Conservation (phyloP, 2,797 vertebrate genomes). For the Cirrhinus molitorella region DNA sequence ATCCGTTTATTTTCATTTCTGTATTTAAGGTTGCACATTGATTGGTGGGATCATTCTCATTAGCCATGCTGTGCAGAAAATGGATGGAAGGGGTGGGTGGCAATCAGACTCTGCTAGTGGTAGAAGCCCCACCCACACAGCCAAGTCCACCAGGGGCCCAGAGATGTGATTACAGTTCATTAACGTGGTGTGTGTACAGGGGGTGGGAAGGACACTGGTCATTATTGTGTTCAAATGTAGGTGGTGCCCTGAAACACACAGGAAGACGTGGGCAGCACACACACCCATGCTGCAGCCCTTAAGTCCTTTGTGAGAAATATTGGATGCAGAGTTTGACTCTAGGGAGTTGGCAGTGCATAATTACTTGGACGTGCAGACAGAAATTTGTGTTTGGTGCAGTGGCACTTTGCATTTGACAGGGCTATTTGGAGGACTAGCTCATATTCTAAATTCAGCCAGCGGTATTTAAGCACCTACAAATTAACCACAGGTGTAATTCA, state of each 20-base stretch:
- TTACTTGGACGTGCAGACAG: conserved; percentile 50
- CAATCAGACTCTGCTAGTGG: conserved; percentile 72
- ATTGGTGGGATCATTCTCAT: conserved; percentile 60
- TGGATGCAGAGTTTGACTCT: conserved; percentile 60
- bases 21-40: conserved; percentile 40
- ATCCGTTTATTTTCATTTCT: conserved; percentile 40
- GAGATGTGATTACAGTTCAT: conserved; percentile 65
- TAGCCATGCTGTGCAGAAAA: conserved; percentile 68
- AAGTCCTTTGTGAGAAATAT: conserved; percentile 57
- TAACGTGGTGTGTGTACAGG: conserved; percentile 59
- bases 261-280: conserved; percentile 61
- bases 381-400: conserved; percentile 44
- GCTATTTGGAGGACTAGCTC: conserved; percentile 32
- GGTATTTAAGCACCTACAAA: conserved; percentile 32
- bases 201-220: conserved; percentile 64
- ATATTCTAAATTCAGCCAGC: conserved; percentile 36
- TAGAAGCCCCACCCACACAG: conserved; percentile 68
- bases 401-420: conserved; percentile 52
- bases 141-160: conserved; percentile 70
- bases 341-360: conserved; percentile 61
- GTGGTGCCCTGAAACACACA: conserved; percentile 63
- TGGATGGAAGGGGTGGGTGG: conserved; percentile 61
- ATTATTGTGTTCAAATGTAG: conserved; percentile 66
- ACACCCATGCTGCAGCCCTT: conserved; percentile 54
- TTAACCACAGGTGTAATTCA: conserved; percentile 24